These are phyloP conservation scores for Hyposoter didymator DNA, from an alignment of 2,888 invertebrate genomes.

Conservation along the genomic window DNA sequence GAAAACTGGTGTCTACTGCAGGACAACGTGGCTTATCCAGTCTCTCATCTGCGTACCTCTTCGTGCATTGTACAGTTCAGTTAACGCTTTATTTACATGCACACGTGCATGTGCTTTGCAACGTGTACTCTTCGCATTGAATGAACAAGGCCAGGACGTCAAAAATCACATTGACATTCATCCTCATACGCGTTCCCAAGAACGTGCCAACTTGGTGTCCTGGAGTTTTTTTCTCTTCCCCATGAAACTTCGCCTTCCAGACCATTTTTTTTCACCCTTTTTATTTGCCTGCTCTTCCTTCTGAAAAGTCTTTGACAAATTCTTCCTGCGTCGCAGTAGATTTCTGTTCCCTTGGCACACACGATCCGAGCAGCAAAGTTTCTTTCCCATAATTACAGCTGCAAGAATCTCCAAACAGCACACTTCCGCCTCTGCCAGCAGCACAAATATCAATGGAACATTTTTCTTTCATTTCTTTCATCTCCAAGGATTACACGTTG, in stretches of 20 bases:
- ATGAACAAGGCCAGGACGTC: not conserved
- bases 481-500: not conserved
- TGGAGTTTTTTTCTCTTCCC: not conserved
- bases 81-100: not conserved
- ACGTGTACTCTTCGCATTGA: not conserved
- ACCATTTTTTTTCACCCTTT: not conserved
- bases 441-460: too few species aligned
- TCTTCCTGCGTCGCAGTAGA: too few species aligned
- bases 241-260: not conserved
- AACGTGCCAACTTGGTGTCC: not conserved
- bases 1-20: conserved; percentile 17
- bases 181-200: not conserved
- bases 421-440: too few species aligned
- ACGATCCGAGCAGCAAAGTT: too few species aligned
- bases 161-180: conserved; percentile 5
- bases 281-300: not conserved
- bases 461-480: too few species aligned
- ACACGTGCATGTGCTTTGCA: not conserved
- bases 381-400: too few species aligned
- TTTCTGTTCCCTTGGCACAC: too few species aligned
- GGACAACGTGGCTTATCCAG: not conserved
- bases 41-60: not conserved
- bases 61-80: not conserved
- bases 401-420: too few species aligned
- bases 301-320: too few species aligned